Evolutionary conservation across 1,140 invertebrate species (phyloP).

Genomic region (Piezodorus guildinii): DNA sequence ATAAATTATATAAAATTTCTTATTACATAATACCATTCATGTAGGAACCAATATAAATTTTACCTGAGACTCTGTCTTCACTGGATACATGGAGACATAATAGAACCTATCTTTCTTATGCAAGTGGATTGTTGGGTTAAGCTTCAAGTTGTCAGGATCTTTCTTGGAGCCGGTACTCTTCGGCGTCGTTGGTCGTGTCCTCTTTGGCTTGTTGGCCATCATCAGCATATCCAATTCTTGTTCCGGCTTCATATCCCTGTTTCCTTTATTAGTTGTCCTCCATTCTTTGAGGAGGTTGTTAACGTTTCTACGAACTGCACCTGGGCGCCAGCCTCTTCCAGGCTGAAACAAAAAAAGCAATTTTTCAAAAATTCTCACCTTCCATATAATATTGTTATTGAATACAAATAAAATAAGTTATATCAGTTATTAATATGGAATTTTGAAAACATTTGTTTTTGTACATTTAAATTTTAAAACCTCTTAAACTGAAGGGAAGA

Average conservation of each 20-base stretch:
- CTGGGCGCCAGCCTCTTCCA: slow-evolving; percentile 42
- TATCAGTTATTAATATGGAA: too few relatives aligned
- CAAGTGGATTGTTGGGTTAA: slow-evolving; percentile 39
- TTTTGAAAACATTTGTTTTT: too few relatives aligned
- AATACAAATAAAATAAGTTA: too few relatives aligned
- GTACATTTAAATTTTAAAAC: too few relatives aligned
- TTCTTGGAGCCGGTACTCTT: slow-evolving; percentile 18
- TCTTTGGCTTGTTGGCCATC: not conserved
- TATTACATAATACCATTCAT: too few relatives aligned
- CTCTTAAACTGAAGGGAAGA: too few relatives aligned
- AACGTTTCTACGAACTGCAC: slow-evolving; percentile 40
- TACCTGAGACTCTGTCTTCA: slow-evolving; percentile 32
- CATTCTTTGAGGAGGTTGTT: slow-evolving; percentile 38
- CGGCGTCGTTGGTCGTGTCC: not conserved
- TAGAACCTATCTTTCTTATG: slow-evolving; percentile 43
- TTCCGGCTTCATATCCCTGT: slow-evolving; percentile 25
- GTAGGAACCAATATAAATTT: too few relatives aligned
- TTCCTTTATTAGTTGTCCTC: slow-evolving; percentile 30
- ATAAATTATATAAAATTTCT: too few relatives aligned
- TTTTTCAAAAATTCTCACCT: too few relatives aligned
- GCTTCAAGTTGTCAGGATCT: slow-evolving; percentile 29
- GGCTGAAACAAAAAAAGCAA: not conserved
- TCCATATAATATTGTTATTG: too few relatives aligned
- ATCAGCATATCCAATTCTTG: slow-evolving; percentile 25
- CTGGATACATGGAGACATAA: slow-evolving; percentile 43